Conservation (phyloP, 1,140 invertebrate species). For the Leptinotarsa defecta region DNA sequence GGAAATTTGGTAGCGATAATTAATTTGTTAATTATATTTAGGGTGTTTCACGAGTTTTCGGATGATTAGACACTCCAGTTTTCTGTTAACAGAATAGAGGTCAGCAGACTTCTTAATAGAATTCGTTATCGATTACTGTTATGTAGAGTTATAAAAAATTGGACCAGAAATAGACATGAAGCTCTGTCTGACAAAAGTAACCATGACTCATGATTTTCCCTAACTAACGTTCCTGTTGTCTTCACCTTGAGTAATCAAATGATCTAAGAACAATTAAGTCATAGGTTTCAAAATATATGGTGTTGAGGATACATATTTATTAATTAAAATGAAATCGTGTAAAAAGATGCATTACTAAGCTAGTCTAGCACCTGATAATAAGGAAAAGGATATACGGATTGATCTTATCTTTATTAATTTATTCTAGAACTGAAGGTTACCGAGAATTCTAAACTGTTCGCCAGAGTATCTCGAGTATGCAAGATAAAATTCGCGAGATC, state of each 20-base stretch:
- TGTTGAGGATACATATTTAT: slow-evolving; percentile 18
- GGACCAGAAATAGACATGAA: not conserved
- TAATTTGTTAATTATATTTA: too few species aligned
- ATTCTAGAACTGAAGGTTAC: slow-evolving; percentile 29
- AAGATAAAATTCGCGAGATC: slow-evolving; percentile 13
- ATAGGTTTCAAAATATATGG: slow-evolving; percentile 17
- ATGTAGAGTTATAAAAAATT: not conserved
- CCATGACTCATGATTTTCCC: slow-evolving; percentile 7
- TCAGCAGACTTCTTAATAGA: not conserved
- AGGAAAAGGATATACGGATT: slow-evolving; percentile 31
- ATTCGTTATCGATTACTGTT: not conserved
- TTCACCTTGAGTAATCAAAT: slow-evolving; percentile 15
- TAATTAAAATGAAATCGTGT: slow-evolving; percentile 27
- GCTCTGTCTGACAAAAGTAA: not conserved
- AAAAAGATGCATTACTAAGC: slow-evolving; percentile 18
- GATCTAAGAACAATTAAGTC: slow-evolving; percentile 20
- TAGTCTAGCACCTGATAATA: slow-evolving; percentile 12
- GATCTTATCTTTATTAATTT: slow-evolving; percentile 30
- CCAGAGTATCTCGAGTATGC: slow-evolving; percentile 8
- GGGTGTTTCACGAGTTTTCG: not conserved
- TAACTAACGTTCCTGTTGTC: slow-evolving; percentile 3
- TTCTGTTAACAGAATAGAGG: not conserved
- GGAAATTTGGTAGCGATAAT: too few species aligned
- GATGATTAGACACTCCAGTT: not conserved
- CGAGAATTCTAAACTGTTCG: slow-evolving; percentile 13